Evolutionary conservation across 2,797 vertebrate species (phyloP), one percentile per base, ranked within the genome.

Genomic region (Momotus momota): DNA sequence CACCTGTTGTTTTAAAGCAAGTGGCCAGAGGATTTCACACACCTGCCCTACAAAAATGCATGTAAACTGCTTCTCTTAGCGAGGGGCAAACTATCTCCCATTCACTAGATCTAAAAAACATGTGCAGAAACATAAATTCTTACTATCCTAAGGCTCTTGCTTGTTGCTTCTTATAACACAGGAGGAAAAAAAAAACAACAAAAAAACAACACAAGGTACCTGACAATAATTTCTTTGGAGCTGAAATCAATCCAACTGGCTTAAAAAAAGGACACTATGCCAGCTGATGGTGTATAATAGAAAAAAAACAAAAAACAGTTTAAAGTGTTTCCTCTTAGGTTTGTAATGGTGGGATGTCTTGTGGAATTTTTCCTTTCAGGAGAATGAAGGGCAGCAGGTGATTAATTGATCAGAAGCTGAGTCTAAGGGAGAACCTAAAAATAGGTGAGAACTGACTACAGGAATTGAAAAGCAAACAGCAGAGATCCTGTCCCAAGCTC

Each of bases 391-490:
- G 31, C 70, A 86, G 17, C 17, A 58, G 51, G 23, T 0, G 1
- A 75, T 61, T 27, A 49, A 33, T 69, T 0, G 0, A 26, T 49
- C 1, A 1, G 64, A 64, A 60, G 23, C 38, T 33, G n/a, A 79
- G 22, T 23, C 29, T 60, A 70, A 80, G 21, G 22, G 52, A 71
- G 26, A 64, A 38, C 2, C 7, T 20, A 46, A 65, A 65, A 31
- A 43, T 7, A 40, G 2, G 45, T 35, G 46, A 84, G 27, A 84
- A 65, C 17, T 40, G n/a, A 45, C 16, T 9, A 23, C 64, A 12
- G 13, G 17, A 31, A 55, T 14, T 23, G 22, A 89, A 89, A 92
- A 86, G 3, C 25, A 81, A 78, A 38, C 5, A 74, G 45, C 23
- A 88, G 57, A 80, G 52, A 45, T 67, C 20, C 33, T 49, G 11